Conservation (phyloP, 2,797 vertebrate genomes). For the Naso thynnoides region DNA sequence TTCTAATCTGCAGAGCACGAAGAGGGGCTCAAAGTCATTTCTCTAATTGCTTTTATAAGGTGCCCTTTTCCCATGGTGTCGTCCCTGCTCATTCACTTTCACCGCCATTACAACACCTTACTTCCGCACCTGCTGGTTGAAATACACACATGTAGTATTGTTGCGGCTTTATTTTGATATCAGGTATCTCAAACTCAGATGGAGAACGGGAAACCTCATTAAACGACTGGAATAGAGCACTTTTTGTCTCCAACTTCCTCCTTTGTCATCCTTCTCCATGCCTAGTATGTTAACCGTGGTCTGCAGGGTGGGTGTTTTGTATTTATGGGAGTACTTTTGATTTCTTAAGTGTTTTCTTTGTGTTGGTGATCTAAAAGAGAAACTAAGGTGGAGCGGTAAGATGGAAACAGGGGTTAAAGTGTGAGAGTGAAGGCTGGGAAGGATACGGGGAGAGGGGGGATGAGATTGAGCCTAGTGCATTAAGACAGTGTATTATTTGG, state of each 20-base stretch:
- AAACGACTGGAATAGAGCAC: not conserved
- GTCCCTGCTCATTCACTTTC: conserved; percentile 79
- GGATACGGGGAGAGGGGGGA: conserved; percentile 66
- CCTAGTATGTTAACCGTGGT: conserved; percentile 41
- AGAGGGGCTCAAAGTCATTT: conserved; percentile 84
- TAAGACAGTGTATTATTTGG: conserved; percentile 87
- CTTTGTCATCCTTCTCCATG: conserved; percentile 10
- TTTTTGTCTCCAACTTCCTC: not conserved
- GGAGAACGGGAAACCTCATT: conserved; percentile 10
- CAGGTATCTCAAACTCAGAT: conserved; percentile 8
- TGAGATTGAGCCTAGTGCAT: conserved; percentile 83
- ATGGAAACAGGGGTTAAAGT: conserved; percentile 77
- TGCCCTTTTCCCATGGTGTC: conserved; percentile 83
- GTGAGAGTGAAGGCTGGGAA: conserved; percentile 62
- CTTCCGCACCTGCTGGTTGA: conserved; percentile 63
- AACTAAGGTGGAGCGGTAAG: conserved; percentile 57
- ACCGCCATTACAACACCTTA: conserved; percentile 65
- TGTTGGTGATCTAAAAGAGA: conserved; percentile 64
- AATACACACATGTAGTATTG: conserved; percentile 20
- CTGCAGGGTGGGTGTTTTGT: conserved; percentile 64
- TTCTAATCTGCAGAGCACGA: conserved; percentile 81
- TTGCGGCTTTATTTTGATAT: conserved; percentile 32
- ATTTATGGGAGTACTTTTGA: conserved; percentile 64
- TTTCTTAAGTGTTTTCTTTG: conserved; percentile 77
- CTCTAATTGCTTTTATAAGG: conserved; percentile 86